These are phyloP conservation scores for Fissipunctia ypsillon DNA, from an alignment of 2,888 invertebrate species.

Conservation along the genomic window DNA sequence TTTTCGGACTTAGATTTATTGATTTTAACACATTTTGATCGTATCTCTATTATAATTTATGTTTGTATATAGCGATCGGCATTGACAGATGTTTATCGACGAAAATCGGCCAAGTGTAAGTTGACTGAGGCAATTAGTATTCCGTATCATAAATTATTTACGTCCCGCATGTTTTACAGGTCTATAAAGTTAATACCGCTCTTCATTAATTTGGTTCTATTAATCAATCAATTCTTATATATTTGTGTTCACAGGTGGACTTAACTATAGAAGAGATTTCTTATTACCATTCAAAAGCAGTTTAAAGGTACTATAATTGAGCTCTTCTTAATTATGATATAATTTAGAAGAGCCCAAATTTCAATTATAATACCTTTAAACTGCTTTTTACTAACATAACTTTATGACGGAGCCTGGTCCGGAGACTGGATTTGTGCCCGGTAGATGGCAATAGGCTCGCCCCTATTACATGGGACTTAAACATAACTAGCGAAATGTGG, in stretches of 20 bases:
- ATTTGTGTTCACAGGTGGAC: not conserved
- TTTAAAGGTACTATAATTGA: not conserved
- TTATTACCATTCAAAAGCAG: not conserved
- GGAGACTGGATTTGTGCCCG: too few species aligned
- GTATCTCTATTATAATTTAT: slow-evolving; percentile 55
- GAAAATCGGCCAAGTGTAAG: slow-evolving; percentile 41
- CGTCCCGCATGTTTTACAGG: slow-evolving; percentile 35
- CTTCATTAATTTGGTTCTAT: slow-evolving; percentile 34
- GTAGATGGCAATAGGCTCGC: too few species aligned
- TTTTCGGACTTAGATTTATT: slow-evolving; percentile 54
- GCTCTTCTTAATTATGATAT: not conserved
- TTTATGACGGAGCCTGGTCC: too few species aligned
- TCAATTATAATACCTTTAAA: too few species aligned
- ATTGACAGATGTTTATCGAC: slow-evolving; percentile 54
- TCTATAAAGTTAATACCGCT: slow-evolving; percentile 35
- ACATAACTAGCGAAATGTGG: too few species aligned
- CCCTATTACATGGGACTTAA: too few species aligned
- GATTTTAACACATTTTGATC: slow-evolving; percentile 51
- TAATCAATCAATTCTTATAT: slow-evolving; percentile 30
- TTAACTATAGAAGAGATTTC: not conserved
- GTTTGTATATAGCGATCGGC: slow-evolving; percentile 34
- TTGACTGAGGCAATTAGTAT: slow-evolving; percentile 46
- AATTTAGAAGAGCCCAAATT: too few species aligned
- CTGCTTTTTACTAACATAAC: too few species aligned
- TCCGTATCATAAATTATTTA: slow-evolving; percentile 39